A percentile compares a stretch with the other conserved stretches of the same genome.
Conservation (phyloP, 2,113 vertebrate species). For the Pyxicephalus adspersus region DNA sequence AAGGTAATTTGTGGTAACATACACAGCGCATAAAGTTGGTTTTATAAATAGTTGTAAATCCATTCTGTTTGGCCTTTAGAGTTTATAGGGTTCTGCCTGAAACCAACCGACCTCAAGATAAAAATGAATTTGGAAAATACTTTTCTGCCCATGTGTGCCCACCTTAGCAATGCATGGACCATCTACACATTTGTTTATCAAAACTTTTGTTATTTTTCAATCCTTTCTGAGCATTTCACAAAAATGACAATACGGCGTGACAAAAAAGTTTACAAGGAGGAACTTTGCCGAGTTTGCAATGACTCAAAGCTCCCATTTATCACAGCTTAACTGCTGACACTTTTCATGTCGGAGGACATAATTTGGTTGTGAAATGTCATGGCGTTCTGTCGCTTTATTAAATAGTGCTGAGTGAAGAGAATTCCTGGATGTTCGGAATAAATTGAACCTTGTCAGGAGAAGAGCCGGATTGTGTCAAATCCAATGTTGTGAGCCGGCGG, state of each 20-base stretch:
- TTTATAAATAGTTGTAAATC: too few relatives aligned
- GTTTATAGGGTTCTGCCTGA: too few relatives aligned
- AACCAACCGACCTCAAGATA: too few relatives aligned
- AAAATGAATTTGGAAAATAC: too few relatives aligned
- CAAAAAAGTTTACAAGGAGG: background rate
- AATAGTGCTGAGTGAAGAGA: conserved; percentile 28
- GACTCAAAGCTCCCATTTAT: conserved; percentile 9
- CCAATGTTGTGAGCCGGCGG: background rate
- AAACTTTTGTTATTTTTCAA: background rate
- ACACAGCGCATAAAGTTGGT: too few relatives aligned
- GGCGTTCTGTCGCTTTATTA: conserved; percentile 7
- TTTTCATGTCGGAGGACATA: background rate
- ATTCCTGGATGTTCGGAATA: background rate
- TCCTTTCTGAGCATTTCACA: background rate
- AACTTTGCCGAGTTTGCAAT: background rate
- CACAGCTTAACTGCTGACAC: conserved; percentile 9
- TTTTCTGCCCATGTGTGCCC: too few relatives aligned
- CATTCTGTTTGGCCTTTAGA: too few relatives aligned
- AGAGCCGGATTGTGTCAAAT: background rate
- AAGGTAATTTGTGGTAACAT: too few relatives aligned
- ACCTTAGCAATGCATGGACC: too few relatives aligned
- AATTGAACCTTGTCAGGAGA: background rate
- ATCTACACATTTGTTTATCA: background rate
- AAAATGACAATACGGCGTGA: background rate
- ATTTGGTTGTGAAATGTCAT: conserved; percentile 18